Evolutionary conservation across 2,797 vertebrate species (phyloP).

Genomic region (Brotula barbata): DNA sequence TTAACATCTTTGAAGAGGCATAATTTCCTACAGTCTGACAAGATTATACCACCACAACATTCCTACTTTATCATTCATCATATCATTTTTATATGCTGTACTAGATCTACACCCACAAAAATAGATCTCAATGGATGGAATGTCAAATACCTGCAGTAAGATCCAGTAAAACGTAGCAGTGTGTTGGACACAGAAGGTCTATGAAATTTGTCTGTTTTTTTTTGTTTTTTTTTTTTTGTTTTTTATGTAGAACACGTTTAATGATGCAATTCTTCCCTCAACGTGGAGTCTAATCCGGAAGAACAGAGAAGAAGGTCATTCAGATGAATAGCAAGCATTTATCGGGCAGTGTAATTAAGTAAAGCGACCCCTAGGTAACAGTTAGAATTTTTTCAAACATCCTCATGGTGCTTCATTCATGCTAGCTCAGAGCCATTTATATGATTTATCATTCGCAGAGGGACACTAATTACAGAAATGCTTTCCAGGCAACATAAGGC

Average conservation of each 20-base stretch:
- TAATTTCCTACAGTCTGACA: not conserved
- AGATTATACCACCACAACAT: not conserved
- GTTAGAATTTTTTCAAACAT: slow-evolving; percentile 41
- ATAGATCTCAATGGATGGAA: too few relatives aligned
- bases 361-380: slow-evolving; percentile 59
- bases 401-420: slow-evolving; percentile 58
- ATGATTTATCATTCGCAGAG: slow-evolving; percentile 57
- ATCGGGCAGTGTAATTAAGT: slow-evolving; percentile 66
- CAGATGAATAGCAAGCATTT: slow-evolving; percentile 69
- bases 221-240: slow-evolving; percentile 2
- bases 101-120: too few relatives aligned
- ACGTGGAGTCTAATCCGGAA: slow-evolving; percentile 54
- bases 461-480: slow-evolving; percentile 53
- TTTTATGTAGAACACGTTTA: slow-evolving; percentile 25
- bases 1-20: not conserved
- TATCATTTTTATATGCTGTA: too few relatives aligned
- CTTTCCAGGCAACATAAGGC: slow-evolving; percentile 26
- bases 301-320: slow-evolving; percentile 61
- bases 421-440: slow-evolving; percentile 53
- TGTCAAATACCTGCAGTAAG: not conserved
- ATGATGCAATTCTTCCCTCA: slow-evolving; percentile 52
- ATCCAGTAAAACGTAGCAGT: not conserved
- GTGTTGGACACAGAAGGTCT: slow-evolving; percentile 18
- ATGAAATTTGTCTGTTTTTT: too few relatives aligned
- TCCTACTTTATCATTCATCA: too few relatives aligned